phyloP scores from a whole-genome alignment of 1,140 invertebrate genomes.

The Drosophila nigromelanica region DNA sequence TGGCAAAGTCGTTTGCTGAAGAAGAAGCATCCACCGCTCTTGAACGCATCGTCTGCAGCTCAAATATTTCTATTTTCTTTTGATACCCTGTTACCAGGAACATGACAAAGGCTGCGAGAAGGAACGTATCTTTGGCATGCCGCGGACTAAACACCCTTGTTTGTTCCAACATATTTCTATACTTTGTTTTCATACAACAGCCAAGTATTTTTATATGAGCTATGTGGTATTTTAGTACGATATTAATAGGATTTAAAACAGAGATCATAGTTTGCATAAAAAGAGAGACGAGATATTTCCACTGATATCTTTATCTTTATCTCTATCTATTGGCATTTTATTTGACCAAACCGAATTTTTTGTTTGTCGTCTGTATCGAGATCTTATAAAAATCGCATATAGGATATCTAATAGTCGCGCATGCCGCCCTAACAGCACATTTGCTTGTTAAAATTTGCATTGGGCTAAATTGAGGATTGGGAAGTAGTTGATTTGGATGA shows the following conservation, averaged over 20 bases:
- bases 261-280: too few species aligned
- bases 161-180: too few species aligned
- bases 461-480: not conserved
- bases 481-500: constrained; percentile 15
- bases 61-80: not conserved
- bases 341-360: too few species aligned
- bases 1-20: constrained; percentile 66
- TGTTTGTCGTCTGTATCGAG: not conserved
- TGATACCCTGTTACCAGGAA: not conserved
- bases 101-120: not conserved
- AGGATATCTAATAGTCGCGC: not conserved
- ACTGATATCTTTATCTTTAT: not conserved
- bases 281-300: too few species aligned
- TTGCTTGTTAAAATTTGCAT: constrained; percentile 3
- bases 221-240: too few species aligned
- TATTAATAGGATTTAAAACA: too few species aligned
- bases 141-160: too few species aligned
- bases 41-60: not conserved
- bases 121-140: too few species aligned
- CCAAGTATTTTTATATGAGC: too few species aligned
- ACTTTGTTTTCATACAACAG: too few species aligned
- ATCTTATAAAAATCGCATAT: not conserved
- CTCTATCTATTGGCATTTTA: too few species aligned
- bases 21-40: constrained; percentile 34
- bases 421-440: not conserved